Conservation (phyloP, 2,888 invertebrate species). For the Apoda limacodes region DNA sequence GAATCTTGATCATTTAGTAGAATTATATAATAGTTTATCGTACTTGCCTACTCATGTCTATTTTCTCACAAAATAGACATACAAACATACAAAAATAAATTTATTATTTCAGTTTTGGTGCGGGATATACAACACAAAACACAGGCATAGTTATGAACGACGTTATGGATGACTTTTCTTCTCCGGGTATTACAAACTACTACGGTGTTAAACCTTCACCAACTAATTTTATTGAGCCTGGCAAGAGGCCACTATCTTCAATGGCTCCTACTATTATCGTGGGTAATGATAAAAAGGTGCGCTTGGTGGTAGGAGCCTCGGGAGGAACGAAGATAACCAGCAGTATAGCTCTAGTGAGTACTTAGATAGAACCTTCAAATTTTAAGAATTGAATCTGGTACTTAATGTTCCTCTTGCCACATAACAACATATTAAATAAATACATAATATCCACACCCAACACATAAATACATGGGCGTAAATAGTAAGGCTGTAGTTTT, state of each 20-base stretch:
- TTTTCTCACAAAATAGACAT: too few species aligned
- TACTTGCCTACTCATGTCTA: too few species aligned
- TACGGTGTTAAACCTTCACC: slow-evolving; percentile 82
- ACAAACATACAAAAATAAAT: too few species aligned
- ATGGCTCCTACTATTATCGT: slow-evolving; percentile 87
- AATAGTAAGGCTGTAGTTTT: too few species aligned
- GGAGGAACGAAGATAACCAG: slow-evolving; percentile 88
- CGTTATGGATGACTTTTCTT: slow-evolving; percentile 96
- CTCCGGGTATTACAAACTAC: slow-evolving; percentile 76
- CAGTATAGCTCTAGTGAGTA: slow-evolving; percentile 74
- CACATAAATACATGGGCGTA: too few species aligned
- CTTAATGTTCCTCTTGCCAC: too few species aligned
- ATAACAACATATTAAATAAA: too few species aligned
- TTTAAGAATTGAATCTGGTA: too few species aligned
- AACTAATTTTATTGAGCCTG: slow-evolving; percentile 82
- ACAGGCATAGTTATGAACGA: slow-evolving; percentile 96
- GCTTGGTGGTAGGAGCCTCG: slow-evolving; percentile 82
- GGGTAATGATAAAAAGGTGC: slow-evolving; percentile 73
- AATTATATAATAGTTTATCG: too few species aligned
- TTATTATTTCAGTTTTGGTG: slow-evolving; percentile 86
- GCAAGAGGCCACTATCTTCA: slow-evolving; percentile 87
- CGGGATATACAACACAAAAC: slow-evolving; percentile 78
- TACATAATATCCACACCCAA: too few species aligned
- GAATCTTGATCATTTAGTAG: too few species aligned
- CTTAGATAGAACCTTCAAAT: too few species aligned